A percentile compares a stretch with the other conserved stretches of the same genome.
phyloP scores from a whole-genome alignment of 2,888 invertebrate genomes.

The Pherbina coryleti region DNA sequence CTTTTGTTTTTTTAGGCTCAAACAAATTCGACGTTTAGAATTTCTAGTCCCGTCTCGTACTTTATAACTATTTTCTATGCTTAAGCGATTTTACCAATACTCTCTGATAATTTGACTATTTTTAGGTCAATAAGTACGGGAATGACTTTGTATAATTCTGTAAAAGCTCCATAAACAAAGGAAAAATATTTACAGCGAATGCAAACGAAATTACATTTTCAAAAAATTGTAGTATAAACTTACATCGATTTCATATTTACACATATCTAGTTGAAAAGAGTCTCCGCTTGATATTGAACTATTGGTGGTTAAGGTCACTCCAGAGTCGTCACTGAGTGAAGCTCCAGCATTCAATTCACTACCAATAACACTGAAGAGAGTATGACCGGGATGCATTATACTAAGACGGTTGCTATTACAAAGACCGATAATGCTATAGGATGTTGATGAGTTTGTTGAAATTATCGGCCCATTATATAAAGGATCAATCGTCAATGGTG shows the following conservation, averaged over 20 bases:
- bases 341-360: conserved; percentile 68
- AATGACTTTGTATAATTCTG: too few relatives aligned
- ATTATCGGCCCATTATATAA: conserved; percentile 52
- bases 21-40: too few relatives aligned
- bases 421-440: conserved; percentile 48
- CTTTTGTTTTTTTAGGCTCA: too few relatives aligned
- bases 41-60: too few relatives aligned
- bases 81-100: too few relatives aligned
- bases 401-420: conserved; percentile 66
- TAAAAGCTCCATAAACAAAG: too few relatives aligned
- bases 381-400: conserved; percentile 62
- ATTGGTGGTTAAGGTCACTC: conserved; percentile 68
- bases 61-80: too few relatives aligned
- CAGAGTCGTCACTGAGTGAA: conserved; percentile 69
- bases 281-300: conserved; percentile 70
- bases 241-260: conserved; percentile 69
- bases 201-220: not conserved
- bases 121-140: too few relatives aligned
- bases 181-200: too few relatives aligned
- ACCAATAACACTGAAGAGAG: conserved; percentile 67
- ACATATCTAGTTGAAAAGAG: conserved; percentile 68
- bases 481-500: conserved; percentile 50
- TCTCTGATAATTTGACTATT: too few relatives aligned
- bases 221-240: conserved; percentile 21
- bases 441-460: conserved; percentile 47